Base-by-base conservation (phyloP, 2,888 invertebrate species). In the Orthonevra nobilis region DNA sequence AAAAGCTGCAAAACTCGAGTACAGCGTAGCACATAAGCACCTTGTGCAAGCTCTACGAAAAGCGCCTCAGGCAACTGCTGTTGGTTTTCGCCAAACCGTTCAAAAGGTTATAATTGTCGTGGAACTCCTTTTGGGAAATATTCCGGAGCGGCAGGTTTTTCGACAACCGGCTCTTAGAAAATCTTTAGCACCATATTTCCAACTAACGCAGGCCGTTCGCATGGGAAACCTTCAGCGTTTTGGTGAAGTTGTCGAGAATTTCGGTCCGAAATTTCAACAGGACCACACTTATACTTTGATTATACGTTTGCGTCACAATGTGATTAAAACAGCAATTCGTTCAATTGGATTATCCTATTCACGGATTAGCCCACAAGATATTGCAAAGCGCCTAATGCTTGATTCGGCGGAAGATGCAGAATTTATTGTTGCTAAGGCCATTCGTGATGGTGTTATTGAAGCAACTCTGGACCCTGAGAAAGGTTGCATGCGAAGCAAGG, bases 381-480 rank as follows among this genome's bases (percentile, higher is more conserved):
- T 99, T 85, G 98, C 98, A 0, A 92, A 93, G 81, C 99, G 99
- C 86, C 90, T 99, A 74, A 95, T 96, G 30, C 90, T 99, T 46
- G 98, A 98, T 87, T 97, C 96, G 0, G 94, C 97, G 1, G 97
- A 98, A 86, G 99, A 99, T 92, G 99, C 99, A 0, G 99, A 99
- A 88, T 99, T 98, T 86, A 98, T 99, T 87, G 98, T 99, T 0
- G 97, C 98, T 0, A 99, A 99, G 90, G 97, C 97, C 1, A 99
- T 99, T 81, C 92, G 98, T 46, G 99, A 99, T 90, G 98, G 98
- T 60, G 99, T 99, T 1, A 99, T 99, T 86, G 99, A 99, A 89
- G 99, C 99, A 0, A 96, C 95, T 0, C 91, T 99, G 81, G 97
- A 99, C 89, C 98, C 98, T 15, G 97, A 96, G 87, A 94, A 95